phyloP scores from a whole-genome alignment of 1,140 invertebrate species.

The Babylonia areolata region DNA sequence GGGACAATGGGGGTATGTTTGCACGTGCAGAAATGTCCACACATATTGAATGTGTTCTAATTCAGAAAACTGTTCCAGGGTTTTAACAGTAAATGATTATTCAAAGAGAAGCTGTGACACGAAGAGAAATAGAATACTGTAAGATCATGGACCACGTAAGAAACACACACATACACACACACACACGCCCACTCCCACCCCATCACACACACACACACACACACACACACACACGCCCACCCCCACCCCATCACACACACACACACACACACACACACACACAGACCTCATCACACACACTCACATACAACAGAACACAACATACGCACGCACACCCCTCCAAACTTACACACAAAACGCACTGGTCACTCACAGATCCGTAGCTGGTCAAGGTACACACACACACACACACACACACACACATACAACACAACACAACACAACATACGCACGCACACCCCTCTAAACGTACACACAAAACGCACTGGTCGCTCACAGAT shows the following conservation, averaged over 20 bases:
- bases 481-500: background rate
- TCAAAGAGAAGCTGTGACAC: no score
- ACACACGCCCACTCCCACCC: background rate
- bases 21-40: no score
- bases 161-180: background rate
- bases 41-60: no score
- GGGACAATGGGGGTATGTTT: no score
- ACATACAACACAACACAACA: constrained; percentile 8
- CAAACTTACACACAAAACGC: background rate
- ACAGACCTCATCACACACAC: no score
- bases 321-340: background rate
- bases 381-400: background rate
- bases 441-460: background rate
- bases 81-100: no score
- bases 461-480: background rate
- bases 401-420: background rate
- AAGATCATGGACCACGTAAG: no score
- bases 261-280: no score
- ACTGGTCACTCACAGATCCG: background rate
- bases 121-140: no score
- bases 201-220: constrained; percentile 20
- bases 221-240: no score
- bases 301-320: no score
- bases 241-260: background rate
- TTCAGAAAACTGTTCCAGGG: no score